Percentiles rank a stretch among this genome's conserved stretches.
These are phyloP conservation scores for Ecliptopera silaceata DNA, from an alignment of 2,888 invertebrate species.

Conservation along the genomic window DNA sequence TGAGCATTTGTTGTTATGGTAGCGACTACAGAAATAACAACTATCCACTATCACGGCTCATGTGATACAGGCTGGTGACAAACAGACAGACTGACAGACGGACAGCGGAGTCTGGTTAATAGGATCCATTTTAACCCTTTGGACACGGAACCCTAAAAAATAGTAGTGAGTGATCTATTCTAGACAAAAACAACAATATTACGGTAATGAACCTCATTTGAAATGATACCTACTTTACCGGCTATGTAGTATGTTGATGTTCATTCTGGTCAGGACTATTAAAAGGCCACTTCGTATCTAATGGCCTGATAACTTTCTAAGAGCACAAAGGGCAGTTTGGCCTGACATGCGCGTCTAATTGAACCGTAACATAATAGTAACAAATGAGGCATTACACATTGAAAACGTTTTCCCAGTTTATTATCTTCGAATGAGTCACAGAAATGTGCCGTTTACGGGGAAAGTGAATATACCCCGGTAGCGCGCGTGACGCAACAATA, in stretches of 20 bases:
- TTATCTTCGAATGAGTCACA: slow-evolving; percentile 61
- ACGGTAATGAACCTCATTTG: slow-evolving; percentile 19
- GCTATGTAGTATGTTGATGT: slow-evolving; percentile 5
- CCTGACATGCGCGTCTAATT: slow-evolving; percentile 32
- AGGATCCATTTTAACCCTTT: no score
- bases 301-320: slow-evolving; percentile 48
- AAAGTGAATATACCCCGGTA: slow-evolving; percentile 67
- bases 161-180: background rate
- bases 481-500: slow-evolving; percentile 77
- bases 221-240: slow-evolving; percentile 23
- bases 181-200: slow-evolving; percentile 17
- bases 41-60: no score
- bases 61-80: no score
- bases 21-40: no score
- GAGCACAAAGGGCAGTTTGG: slow-evolving; percentile 36
- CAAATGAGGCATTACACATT: slow-evolving; percentile 54
- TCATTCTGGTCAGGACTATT: slow-evolving; percentile 38
- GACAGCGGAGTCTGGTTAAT: no score
- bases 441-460: slow-evolving; percentile 65
- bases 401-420: slow-evolving; percentile 58
- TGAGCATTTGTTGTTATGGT: no score
- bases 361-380: slow-evolving; percentile 34
- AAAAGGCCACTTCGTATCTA: slow-evolving; percentile 37
- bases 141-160: no score
- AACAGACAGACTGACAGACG: no score